Base-by-base conservation (phyloP, 2,113 vertebrate species). In the Misgurnus mizolepis region DNA sequence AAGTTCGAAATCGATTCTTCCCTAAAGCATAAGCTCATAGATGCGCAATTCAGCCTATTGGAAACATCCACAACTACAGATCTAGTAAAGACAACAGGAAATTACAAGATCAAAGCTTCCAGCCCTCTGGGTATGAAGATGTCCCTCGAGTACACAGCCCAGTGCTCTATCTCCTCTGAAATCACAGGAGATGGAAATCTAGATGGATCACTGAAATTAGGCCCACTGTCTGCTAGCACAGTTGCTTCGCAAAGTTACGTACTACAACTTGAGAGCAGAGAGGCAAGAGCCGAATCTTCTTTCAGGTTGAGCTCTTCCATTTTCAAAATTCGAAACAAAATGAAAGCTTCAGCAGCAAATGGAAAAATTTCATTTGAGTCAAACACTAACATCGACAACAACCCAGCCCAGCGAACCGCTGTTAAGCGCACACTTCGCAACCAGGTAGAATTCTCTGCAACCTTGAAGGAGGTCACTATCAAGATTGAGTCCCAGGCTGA, bases 111-210 rank as follows among this genome's bases (percentile, higher is more conserved):
- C 17, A 84, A 86, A n/a, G 91, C 90, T 18, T 93, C 91, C 7
- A 96, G 95, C 84, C 85, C 90, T 27, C 55, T 95, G 69, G 97
- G 96, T 60, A 78, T 95, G 86, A 88, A 93, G 60, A 89, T 94
- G 68, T 91, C 91, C 11, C 75, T 94, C 62, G 85, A 87, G 1
- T 86, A 91, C 79, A 87, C 92, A 40, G 60, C 88, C 50, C 86
- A 95, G 78, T 89, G 84, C 22, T 86, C 84, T 15, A 90, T 84
- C 40, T 83, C 89, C 64, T 86, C 91, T 0, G 15, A 94, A 60
- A 70, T 93, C 10, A 82, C 88, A 74, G 92, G 88, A 70, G 91
- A 95, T 0, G 58, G 89, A 3, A 92, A 88, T 8, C 18, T 92
- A 15, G 90, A 94, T 5, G 95, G 93, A 18, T 86, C 86, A 10